Conservation (phyloP, 2,113 vertebrate species). For the Meriones unguiculatus region DNA sequence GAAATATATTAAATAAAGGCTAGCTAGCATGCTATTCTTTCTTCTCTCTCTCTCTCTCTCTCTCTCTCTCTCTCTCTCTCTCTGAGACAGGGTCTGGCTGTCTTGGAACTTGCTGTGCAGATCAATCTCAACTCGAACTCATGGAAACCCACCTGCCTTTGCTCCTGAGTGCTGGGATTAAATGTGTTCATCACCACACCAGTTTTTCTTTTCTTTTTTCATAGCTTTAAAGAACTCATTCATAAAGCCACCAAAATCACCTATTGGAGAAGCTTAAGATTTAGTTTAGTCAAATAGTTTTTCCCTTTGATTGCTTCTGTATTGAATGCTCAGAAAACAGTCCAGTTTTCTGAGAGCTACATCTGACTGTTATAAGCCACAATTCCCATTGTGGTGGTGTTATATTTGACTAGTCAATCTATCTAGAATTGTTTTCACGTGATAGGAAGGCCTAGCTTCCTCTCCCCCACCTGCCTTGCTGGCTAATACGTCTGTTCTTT, state of each 20-base stretch:
- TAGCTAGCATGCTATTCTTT: too few species aligned
- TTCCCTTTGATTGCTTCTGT: neutral
- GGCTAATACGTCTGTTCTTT: neutral
- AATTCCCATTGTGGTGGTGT: neutral
- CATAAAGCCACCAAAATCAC: neutral
- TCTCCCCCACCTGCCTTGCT: neutral
- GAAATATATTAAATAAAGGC: neutral
- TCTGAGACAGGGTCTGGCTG: neutral
- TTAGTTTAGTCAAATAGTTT: neutral
- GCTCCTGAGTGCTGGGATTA: neutral
- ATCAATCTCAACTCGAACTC: neutral
- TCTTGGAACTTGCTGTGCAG: neutral
- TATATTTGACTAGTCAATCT: neutral
- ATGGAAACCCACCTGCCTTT: too few species aligned
- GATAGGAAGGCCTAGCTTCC: neutral
- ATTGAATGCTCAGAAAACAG: neutral
- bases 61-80: accelerated
- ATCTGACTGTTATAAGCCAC: neutral
- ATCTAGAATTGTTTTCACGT: too few species aligned
- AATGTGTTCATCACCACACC: neutral
- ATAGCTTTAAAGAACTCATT: neutral
- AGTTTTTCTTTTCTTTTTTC: neutral
- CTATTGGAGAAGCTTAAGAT: neutral
- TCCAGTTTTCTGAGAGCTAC: neutral
- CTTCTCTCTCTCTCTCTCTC: neutral